Evolutionary conservation across 2,888 invertebrate species (phyloP).

Genomic region (Melinaea menophilus): DNA sequence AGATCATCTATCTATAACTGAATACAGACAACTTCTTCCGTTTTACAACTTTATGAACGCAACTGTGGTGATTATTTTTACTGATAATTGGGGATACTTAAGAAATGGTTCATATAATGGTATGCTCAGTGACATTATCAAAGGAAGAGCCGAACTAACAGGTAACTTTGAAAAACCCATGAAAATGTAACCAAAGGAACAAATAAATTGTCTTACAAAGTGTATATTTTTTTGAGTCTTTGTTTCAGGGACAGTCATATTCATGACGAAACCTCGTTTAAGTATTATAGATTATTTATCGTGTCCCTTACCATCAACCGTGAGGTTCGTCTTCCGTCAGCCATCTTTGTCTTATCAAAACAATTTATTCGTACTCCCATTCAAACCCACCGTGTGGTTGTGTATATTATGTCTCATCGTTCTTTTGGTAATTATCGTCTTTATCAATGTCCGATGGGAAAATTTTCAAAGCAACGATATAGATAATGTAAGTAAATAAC

Average conservation of each 20-base stretch:
- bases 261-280: conserved; percentile 43
- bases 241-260: conserved; percentile 47
- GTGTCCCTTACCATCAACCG: conserved; percentile 53
- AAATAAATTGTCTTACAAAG: too few relatives aligned
- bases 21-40: conserved; percentile 40
- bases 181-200: too few relatives aligned
- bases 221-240: too few relatives aligned
- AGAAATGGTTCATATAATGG: conserved; percentile 57
- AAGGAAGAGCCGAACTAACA: conserved; percentile 52
- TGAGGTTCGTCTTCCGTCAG: conserved; percentile 79
- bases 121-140: conserved; percentile 49
- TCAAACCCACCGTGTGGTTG: conserved; percentile 79
- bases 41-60: conserved; percentile 57
- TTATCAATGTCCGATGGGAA: conserved; percentile 57
- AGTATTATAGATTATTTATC: conserved; percentile 64
- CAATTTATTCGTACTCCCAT: conserved; percentile 82
- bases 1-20: conserved; percentile 38
- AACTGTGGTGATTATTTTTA: conserved; percentile 39
- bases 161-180: background rate
- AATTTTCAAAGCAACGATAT: conserved; percentile 32
- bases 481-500: conserved; percentile 37
- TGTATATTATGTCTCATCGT: conserved; percentile 65
- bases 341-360: conserved; percentile 81
- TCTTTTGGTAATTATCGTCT: conserved; percentile 45
- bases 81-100: conserved; percentile 54